Evolutionary conservation across 2,888 invertebrate species (phyloP).

Genomic region (Lamellibrachia columna): DNA sequence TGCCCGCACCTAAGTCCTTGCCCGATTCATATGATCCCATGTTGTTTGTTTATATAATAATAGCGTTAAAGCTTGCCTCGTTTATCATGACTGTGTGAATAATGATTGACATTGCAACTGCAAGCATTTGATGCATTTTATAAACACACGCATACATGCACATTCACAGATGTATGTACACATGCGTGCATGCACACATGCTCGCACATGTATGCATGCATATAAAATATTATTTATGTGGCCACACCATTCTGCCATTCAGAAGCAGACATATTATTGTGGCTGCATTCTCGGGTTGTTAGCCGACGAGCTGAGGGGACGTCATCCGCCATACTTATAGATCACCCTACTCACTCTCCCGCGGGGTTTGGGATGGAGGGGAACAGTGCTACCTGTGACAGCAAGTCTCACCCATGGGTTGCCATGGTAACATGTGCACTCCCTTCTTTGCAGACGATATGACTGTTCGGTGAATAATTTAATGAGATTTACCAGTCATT

Average conservation of each 20-base stretch:
- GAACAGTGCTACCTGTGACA: neutral
- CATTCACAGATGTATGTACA: neutral
- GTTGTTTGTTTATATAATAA: neutral
- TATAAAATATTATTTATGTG: neutral
- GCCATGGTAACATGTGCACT: neutral
- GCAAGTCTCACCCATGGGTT: neutral
- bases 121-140: neutral
- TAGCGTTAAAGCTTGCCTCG: neutral
- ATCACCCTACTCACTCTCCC: constrained; percentile 5
- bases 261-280: neutral
- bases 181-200: neutral
- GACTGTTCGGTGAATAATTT: neutral
- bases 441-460: neutral
- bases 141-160: neutral
- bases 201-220: neutral
- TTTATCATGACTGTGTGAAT: neutral
- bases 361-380: neutral
- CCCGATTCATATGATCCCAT: neutral
- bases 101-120: neutral
- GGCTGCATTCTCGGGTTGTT: neutral
- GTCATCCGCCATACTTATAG: neutral
- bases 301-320: neutral
- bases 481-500: neutral
- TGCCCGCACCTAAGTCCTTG: too few species aligned
- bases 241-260: neutral